Evolutionary conservation across 2,113 vertebrate species (phyloP), one percentile per base, ranked within the genome.

Genomic region (Microtus richardsoni): DNA sequence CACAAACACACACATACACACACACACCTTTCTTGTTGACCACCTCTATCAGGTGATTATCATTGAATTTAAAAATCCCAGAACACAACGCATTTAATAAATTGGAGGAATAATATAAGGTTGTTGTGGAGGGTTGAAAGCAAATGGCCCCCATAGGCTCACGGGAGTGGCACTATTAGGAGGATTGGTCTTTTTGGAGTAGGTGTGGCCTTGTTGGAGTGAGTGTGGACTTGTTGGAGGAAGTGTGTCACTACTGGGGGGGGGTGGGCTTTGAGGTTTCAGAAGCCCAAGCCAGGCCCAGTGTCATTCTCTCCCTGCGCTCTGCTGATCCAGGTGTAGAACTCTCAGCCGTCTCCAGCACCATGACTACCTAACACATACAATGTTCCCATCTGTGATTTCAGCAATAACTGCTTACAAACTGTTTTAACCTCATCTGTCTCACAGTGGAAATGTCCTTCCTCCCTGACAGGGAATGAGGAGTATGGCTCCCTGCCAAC

Each of bases 371-470:
- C 54, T 82, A 92, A 89, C 3, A 91, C 54, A 19, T 91, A 33
- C 90, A 71, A 88, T 26, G 62, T 68, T 91, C 30, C 60, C 17
- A 77, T 71, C 68, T 89, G 62, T 68, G 77, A 73, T 71, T 86
- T 66, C n/a, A 88, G 52, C 85, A 62, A 91, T 91, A 84, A 19
- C 60, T 62, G 22, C 7, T 84, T 80, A 91, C n/a, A 33, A 94
- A 85, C 82, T 41, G 16, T 44, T 71, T 89, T 91, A 78, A 71
- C 30, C 83, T 86, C 68, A 66, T 66, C 21, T 44, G 36, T 47
- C 39, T 90, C 68, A 66, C 49, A 79, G 41, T 13, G 13, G 64
- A 88, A 90, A 75, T 9, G 7, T 62, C 24, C 41, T 83, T 44
- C 41, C 39, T 71, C 26, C 39, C 28, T 70, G 41, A 41, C 10